Evolutionary conservation across 1,140 invertebrate genomes (phyloP).

Genomic region (Schlechtendalia chinensis): DNA sequence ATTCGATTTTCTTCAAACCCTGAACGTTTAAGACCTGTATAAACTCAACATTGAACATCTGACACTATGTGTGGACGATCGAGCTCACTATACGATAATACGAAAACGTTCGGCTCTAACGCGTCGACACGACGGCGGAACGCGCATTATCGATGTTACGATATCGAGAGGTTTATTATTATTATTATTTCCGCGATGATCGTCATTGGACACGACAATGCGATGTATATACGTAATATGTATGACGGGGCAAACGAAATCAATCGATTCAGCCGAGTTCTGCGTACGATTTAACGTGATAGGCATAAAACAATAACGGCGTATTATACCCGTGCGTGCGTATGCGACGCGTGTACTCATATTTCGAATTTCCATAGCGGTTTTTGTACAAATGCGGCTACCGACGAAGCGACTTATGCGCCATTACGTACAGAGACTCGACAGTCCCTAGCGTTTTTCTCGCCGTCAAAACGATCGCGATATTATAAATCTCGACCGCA

Average conservation of each 20-base stretch:
- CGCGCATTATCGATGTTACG: neutral
- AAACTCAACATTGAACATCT: too few species aligned
- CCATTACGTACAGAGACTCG: neutral
- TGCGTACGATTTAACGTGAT: neutral
- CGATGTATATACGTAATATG: neutral
- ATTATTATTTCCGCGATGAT: too few species aligned
- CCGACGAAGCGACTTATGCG: neutral
- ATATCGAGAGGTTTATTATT: too few species aligned
- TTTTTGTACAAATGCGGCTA: constrained; percentile 17
- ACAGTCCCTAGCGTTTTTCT: neutral
- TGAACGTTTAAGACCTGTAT: too few species aligned
- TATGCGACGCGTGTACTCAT: neutral
- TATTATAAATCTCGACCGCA: too few species aligned
- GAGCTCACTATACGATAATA: neutral
- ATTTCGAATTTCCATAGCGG: constrained; percentile 22
- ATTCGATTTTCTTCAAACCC: too few species aligned
- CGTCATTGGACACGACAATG: too few species aligned
- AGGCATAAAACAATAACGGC: neutral
- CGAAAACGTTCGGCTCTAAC: neutral
- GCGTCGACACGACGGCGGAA: neutral
- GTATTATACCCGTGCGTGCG: neutral
- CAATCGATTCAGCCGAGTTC: constrained; percentile 31
- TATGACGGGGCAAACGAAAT: constrained; percentile 6
- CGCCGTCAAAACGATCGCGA: too few species aligned
- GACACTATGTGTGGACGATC: too few species aligned